Conservation (phyloP, 2,797 vertebrate species). For the Hydrolagus colliei region DNA sequence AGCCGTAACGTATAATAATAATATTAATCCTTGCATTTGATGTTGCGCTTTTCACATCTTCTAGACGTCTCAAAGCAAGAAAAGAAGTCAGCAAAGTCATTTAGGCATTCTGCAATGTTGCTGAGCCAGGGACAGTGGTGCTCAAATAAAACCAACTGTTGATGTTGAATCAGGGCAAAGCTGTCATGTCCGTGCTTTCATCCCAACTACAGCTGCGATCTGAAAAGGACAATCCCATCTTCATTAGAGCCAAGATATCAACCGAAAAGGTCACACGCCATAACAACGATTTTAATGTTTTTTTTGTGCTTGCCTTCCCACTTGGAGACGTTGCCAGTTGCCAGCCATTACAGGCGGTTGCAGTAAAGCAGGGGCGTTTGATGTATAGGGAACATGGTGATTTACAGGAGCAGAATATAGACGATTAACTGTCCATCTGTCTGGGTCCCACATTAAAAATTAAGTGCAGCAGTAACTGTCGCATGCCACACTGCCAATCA, state of each 20-base stretch:
- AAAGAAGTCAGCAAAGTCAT: neutral
- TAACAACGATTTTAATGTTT: neutral
- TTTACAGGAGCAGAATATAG: too few relatives aligned
- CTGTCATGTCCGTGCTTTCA: neutral
- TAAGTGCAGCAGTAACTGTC: too few relatives aligned
- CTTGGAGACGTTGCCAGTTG: neutral
- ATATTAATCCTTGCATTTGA: too few relatives aligned
- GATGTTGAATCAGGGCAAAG: neutral
- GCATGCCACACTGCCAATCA: too few relatives aligned
- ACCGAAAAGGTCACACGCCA: neutral
- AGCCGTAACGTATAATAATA: neutral
- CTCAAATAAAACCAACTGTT: neutral
- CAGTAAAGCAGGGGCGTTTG: neutral
- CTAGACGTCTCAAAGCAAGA: neutral
- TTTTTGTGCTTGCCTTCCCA: neutral
- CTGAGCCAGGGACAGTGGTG: neutral
- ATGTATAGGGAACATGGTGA: neutral
- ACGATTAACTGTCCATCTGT: too few relatives aligned
- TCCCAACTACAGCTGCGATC: neutral
- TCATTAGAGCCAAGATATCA: neutral
- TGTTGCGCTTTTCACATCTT: too few relatives aligned
- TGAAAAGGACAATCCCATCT: neutral
- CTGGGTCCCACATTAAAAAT: too few relatives aligned
- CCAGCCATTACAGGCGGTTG: neutral
- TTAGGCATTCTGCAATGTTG: too few relatives aligned